Evolutionary conservation across 2,888 invertebrate genomes (phyloP).

Genomic region (Pandemis corylana): DNA sequence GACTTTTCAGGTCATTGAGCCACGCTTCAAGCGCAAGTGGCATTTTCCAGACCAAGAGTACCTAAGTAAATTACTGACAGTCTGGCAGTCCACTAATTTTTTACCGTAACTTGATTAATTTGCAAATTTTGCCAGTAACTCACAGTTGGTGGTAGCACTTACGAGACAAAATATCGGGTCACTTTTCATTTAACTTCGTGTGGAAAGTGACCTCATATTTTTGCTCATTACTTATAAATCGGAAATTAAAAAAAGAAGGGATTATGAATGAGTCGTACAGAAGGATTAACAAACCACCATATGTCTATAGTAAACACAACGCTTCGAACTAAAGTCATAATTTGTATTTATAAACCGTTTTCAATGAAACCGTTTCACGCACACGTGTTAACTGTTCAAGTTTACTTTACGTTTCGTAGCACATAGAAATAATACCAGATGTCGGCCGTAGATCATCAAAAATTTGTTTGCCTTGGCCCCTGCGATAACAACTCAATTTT

Average conservation of each 20-base stretch:
- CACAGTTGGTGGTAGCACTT: neutral
- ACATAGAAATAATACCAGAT: constrained; percentile 70
- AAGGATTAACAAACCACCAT: constrained; percentile 26
- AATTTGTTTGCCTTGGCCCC: constrained; percentile 68
- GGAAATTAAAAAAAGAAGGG: neutral
- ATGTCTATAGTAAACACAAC: constrained; percentile 26
- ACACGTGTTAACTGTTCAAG: constrained; percentile 62
- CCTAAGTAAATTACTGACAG: neutral
- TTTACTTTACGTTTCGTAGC: constrained; percentile 62
- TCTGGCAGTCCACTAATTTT: neutral
- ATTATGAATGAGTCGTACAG: constrained; percentile 13
- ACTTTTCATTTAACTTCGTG: too few species aligned
- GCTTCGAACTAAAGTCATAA: constrained; percentile 29
- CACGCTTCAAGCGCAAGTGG: neutral
- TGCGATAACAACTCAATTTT: constrained; percentile 59
- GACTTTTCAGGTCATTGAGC: constrained; percentile 18
- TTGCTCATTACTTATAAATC: too few species aligned
- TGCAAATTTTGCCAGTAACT: neutral
- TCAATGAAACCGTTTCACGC: constrained; percentile 42
- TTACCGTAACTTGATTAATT: neutral
- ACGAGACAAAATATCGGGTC: too few species aligned
- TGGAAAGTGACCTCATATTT: too few species aligned
- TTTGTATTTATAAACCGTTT: constrained; percentile 35
- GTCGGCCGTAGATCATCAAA: constrained; percentile 58
- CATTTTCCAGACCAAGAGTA: constrained; percentile 8